These are phyloP conservation scores for Oreohelix idahoensis DNA, from an alignment of 1,140 invertebrate genomes.

Conservation along the genomic window DNA sequence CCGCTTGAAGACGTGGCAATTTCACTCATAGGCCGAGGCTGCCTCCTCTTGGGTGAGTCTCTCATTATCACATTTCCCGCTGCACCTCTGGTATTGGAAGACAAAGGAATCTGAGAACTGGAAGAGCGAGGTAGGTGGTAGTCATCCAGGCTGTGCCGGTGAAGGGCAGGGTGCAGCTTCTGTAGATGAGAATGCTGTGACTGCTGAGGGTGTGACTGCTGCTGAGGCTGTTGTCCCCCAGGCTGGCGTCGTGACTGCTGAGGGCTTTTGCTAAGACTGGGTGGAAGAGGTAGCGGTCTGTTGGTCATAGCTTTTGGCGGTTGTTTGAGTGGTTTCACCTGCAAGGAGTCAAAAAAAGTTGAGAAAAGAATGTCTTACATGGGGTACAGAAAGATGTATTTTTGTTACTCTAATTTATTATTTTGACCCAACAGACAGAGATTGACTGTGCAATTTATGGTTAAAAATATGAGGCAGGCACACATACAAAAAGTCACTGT, in stretches of 20 bases:
- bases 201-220: background rate
- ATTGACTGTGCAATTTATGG: no score
- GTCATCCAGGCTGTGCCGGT: slow-evolving; percentile 40
- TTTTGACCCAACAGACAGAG: no score
- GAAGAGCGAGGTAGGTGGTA: slow-evolving; percentile 43
- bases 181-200: background rate
- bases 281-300: slow-evolving; percentile 19
- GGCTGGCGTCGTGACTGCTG: background rate
- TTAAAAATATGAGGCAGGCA: no score
- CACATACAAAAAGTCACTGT: no score
- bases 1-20: slow-evolving; percentile 40
- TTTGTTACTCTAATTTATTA: no score
- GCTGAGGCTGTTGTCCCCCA: background rate
- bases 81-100: slow-evolving; percentile 12
- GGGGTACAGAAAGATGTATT: no score
- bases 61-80: slow-evolving; percentile 27
- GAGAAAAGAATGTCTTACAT: no score
- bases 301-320: slow-evolving; percentile 21
- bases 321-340: background rate
- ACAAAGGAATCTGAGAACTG: slow-evolving; percentile 33
- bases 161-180: background rate
- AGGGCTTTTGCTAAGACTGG: background rate
- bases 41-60: slow-evolving; percentile 31
- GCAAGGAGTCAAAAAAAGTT: background rate
- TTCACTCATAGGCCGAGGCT: slow-evolving; percentile 43